These are phyloP conservation scores for Australoheros facetus DNA, from an alignment of 2,797 vertebrate genomes.

Conservation along the genomic window DNA sequence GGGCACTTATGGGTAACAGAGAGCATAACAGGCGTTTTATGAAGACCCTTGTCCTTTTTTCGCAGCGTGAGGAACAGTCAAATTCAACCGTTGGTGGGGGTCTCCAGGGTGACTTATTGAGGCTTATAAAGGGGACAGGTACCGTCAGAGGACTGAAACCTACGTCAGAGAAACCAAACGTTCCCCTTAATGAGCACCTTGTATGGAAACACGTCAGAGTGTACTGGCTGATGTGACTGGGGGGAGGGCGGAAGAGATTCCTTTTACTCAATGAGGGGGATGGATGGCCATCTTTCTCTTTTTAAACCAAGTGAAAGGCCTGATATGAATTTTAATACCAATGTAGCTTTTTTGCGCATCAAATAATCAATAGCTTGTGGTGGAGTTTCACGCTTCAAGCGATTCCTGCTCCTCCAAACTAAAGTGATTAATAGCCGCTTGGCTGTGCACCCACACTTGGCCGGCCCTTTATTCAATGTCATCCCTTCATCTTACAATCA, in stretches of 20 bases:
- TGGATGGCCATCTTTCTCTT: neutral
- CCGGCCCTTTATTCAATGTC: constrained; percentile 37
- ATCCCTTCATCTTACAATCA: constrained; percentile 14
- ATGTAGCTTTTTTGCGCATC: neutral
- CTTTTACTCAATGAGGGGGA: constrained; percentile 25
- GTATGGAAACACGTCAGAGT: constrained; percentile 64
- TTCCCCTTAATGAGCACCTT: constrained; percentile 70
- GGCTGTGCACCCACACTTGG: constrained; percentile 20
- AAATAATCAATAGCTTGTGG: constrained; percentile 4
- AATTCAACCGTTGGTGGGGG: constrained; percentile 44
- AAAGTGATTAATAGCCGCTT: constrained; percentile 25
- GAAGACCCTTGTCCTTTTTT: neutral
- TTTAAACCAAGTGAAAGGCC: neutral
- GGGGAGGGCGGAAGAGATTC: constrained; percentile 31
- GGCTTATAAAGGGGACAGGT: constrained; percentile 75
- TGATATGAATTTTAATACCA: constrained; percentile 2
- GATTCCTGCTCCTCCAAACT: neutral
- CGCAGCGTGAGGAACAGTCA: constrained; percentile 20
- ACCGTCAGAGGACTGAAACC: constrained; percentile 84
- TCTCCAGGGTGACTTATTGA: constrained; percentile 57
- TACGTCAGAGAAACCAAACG: constrained; percentile 87
- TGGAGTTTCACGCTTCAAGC: neutral
- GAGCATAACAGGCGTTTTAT: constrained; percentile 16
- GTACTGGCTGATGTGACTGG: constrained; percentile 9
- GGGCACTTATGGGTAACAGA: constrained; percentile 6